Evolutionary conservation across 2,888 invertebrate genomes (phyloP), one percentile per base, ranked within the genome.

Genomic region (Patella ulyssiponensis): DNA sequence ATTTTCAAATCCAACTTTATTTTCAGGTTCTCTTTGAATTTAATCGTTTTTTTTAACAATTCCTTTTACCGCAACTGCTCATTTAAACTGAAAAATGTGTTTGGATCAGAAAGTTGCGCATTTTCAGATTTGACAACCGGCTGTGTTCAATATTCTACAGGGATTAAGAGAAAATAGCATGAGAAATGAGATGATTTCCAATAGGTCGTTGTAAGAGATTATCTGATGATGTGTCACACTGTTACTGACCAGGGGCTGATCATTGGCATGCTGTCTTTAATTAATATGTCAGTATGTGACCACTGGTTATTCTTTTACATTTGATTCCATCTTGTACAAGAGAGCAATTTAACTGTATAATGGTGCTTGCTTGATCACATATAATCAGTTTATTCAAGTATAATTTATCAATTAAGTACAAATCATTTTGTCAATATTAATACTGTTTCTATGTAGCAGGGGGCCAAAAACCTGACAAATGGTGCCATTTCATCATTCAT

Each of bases 311-410:
- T 23, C 23, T 12, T 64, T 64, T 12, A 12, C 20, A 11, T 23
- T 11, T 20, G 20, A 23, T 23, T 23, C 64, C 14, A 3, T 64
- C 20, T 64, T 23, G 20, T 64, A 23, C 2, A 20, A 11, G 23
- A 64, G 64, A 64, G 64, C 23, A 64, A 64, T 64, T 64, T 64
- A 20, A 64, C 64, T 23, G 12, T 64, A 64, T 64, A 64, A 64
- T 64, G 23, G 20, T 3, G 20, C 64, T 23, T 23, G 23, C 64
- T 64, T 64, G 64, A 64, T 64, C 64, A 23, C 20, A 3, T 64
- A 23, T 64, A 64, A 64, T 64, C 64, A 64, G 14, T 64, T 64
- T 64, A 64, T 20, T 23, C 14, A 14, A 64, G 64, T 64, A 64
- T 64, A 64, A 64, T 64, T 64, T 64, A 20, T 20, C 64, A 64